Percentiles rank a stretch among this genome's conserved stretches.
phyloP scores from a whole-genome alignment of 2,113 vertebrate species.

The Anarrhichthys ocellatus region DNA sequence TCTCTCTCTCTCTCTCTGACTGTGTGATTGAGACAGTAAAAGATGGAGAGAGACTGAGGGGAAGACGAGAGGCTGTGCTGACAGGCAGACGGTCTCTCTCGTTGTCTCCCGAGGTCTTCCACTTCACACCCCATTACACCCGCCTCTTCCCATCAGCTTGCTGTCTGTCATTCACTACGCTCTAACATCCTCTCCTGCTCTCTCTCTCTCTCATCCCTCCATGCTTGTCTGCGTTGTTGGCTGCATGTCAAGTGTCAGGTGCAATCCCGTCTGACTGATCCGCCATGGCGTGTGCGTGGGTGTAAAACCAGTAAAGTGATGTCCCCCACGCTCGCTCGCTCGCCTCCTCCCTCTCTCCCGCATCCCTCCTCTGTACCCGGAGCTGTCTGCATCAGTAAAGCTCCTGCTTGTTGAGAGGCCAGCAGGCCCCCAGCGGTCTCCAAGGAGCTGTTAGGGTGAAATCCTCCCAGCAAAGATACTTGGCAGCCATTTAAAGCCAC shows the following conservation, averaged over 20 bases:
- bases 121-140: slow-evolving; percentile 90
- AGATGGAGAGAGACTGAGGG: slow-evolving; percentile 14
- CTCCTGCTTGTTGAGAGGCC: slow-evolving; percentile 56
- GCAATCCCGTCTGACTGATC: slow-evolving; percentile 75
- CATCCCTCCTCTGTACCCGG: slow-evolving; percentile 45
- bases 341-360: slow-evolving; percentile 12
- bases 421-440: slow-evolving; percentile 63
- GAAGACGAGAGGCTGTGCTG: slow-evolving; percentile 46
- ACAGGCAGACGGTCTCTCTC: slow-evolving; percentile 70
- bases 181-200: slow-evolving; percentile 47
- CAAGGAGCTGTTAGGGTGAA: slow-evolving; percentile 75
- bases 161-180: slow-evolving; percentile 79
- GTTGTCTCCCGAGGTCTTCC: slow-evolving; percentile 78
- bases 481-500: slow-evolving; percentile 69
- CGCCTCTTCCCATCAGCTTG: slow-evolving; percentile 79
- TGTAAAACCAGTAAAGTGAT: slow-evolving; percentile 77
- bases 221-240: slow-evolving; percentile 72
- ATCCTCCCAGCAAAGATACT: slow-evolving; percentile 70
- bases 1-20: neutral
- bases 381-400: slow-evolving; percentile 60
- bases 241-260: slow-evolving; percentile 76
- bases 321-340: slow-evolving; percentile 29
- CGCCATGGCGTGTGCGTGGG: slow-evolving; percentile 70
- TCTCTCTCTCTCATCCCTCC: slow-evolving; percentile 59
- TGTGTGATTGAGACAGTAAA: slow-evolving; percentile 26